Base-by-base conservation (phyloP, 2,113 vertebrate genomes). In the Psophia crepitans region DNA sequence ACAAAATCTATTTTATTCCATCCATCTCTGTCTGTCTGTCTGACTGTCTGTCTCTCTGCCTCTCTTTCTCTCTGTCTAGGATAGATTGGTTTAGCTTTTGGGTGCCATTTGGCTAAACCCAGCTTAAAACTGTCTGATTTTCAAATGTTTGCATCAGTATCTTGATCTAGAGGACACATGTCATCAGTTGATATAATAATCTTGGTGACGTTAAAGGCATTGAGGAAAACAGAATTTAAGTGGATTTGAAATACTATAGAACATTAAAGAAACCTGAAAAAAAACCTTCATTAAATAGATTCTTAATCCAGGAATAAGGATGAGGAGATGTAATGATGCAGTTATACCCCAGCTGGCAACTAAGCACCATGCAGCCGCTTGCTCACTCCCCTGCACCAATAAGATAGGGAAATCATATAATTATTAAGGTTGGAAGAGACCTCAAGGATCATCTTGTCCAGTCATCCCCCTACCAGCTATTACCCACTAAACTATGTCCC, bases 341-440 rank as follows among this genome's bases (percentile, higher is more conserved):
- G 30, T 84, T 75, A 66, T 51, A 82, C 4, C 23, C 14, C 0
- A 1, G 5, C 33, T 24, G 32, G 7, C 23, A 82, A 24, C 18
- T 44, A 41, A 48, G n/a, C n/a, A n/a, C n/a, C n/a, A n/a, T 12
- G 43, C 54, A 57, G 16, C 19, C 3, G 0, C 20, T 83, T 5
- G 1, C 19, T 57, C 48, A n/a, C 23, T 23, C 1, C 6, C 0
- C 2, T 81, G 33, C 23, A 5, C 4, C 33, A 7, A 33, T 27
- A n/a, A 14, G 11, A 74, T n/a, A n/a, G n/a, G n/a, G n/a, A n/a
- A n/a, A n/a, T n/a, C n/a, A n/a, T n/a, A n/a, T n/a, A n/a, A n/a
- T n/a, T n/a, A n/a, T n/a, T n/a, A n/a, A n/a, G n/a, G n/a, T n/a
- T n/a, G n/a, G n/a, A n/a, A n/a, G n/a, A n/a, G n/a, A n/a, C n/a